These are phyloP conservation scores for Myotis davidii DNA, from an alignment of 2,113 vertebrate species.

Conservation along the genomic window DNA sequence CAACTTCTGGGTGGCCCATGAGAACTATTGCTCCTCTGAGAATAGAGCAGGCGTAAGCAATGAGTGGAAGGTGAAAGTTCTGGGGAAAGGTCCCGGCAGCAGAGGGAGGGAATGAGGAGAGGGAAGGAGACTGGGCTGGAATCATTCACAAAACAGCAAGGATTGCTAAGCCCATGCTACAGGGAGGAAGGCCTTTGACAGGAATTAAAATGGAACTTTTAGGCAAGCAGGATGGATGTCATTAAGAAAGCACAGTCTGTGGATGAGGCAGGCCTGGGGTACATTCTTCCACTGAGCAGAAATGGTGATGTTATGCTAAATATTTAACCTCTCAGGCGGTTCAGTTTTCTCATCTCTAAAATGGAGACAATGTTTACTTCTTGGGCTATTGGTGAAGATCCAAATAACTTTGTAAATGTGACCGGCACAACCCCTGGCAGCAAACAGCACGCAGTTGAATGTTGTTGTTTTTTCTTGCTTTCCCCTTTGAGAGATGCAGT, in stretches of 20 bases:
- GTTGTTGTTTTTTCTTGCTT: neutral
- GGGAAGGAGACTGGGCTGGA: neutral
- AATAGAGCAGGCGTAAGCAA: slow-evolving; percentile 33
- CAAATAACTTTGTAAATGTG: neutral
- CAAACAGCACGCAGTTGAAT: neutral
- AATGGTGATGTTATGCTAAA: neutral
- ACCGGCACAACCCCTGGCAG: neutral
- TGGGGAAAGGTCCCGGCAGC: slow-evolving; percentile 22
- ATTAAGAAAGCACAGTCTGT: neutral
- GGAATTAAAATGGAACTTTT: neutral
- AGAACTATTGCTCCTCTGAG: slow-evolving; percentile 54
- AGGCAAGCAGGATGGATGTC: neutral
- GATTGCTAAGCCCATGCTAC: neutral
- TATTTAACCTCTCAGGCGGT: slow-evolving; percentile 26
- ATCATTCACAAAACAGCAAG: neutral
- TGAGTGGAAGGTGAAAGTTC: slow-evolving; percentile 67
- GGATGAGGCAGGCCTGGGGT: neutral
- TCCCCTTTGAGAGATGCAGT: neutral
- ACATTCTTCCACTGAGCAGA: neutral
- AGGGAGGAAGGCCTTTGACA: neutral
- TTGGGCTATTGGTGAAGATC: neutral
- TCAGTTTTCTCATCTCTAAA: neutral
- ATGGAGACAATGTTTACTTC: neutral
- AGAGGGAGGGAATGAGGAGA: neutral
- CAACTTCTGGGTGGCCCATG: slow-evolving; percentile 73